These are phyloP conservation scores for Caenorhabditis panamensis DNA, from an alignment of 2,888 invertebrate genomes.

Conservation along the genomic window DNA sequence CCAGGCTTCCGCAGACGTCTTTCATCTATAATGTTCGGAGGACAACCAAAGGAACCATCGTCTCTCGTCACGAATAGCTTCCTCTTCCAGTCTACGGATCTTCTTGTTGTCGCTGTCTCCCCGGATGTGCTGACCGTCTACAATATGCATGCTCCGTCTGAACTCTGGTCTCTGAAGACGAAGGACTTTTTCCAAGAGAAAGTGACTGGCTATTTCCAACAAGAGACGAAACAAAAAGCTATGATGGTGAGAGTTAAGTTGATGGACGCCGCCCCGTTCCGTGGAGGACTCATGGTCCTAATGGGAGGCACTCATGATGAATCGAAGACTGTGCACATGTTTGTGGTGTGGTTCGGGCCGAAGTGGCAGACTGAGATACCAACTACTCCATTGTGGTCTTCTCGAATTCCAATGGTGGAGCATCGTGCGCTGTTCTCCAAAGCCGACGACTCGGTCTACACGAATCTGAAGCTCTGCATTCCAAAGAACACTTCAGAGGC, in stretches of 20 bases:
- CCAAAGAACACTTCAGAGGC: slow-evolving; percentile 36
- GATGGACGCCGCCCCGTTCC: slow-evolving; percentile 48
- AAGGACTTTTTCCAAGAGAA: slow-evolving; percentile 44
- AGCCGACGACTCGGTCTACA: slow-evolving; percentile 33
- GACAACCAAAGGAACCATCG: slow-evolving; percentile 17
- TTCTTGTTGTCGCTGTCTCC: slow-evolving; percentile 31
- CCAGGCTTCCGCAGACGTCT: slow-evolving; percentile 46
- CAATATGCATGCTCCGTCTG: slow-evolving; percentile 15
- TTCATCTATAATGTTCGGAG: slow-evolving; percentile 47
- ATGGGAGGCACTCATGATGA: slow-evolving; percentile 45
- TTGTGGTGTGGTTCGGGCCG: slow-evolving; percentile 24
- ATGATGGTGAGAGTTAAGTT: slow-evolving; percentile 10
- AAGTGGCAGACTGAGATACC: slow-evolving; percentile 29
- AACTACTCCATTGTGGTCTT: slow-evolving; percentile 11
- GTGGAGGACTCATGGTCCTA: slow-evolving; percentile 42
- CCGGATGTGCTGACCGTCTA: slow-evolving; percentile 40
- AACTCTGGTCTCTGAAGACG: slow-evolving; percentile 46
- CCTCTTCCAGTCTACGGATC: slow-evolving; percentile 3
- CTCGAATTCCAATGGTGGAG: slow-evolving; percentile 22
- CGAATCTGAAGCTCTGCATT: slow-evolving; percentile 34
- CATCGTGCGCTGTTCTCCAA: slow-evolving; percentile 37
- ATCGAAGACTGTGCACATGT: slow-evolving; percentile 17
- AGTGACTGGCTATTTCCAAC: slow-evolving; percentile 9
- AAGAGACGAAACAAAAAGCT: slow-evolving; percentile 16
- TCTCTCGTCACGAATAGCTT: slow-evolving; percentile 46